Percentiles rank a stretch among this genome's conserved stretches.
phyloP scores from a whole-genome alignment of 2,113 vertebrate genomes.

The Fregata magnificens region DNA sequence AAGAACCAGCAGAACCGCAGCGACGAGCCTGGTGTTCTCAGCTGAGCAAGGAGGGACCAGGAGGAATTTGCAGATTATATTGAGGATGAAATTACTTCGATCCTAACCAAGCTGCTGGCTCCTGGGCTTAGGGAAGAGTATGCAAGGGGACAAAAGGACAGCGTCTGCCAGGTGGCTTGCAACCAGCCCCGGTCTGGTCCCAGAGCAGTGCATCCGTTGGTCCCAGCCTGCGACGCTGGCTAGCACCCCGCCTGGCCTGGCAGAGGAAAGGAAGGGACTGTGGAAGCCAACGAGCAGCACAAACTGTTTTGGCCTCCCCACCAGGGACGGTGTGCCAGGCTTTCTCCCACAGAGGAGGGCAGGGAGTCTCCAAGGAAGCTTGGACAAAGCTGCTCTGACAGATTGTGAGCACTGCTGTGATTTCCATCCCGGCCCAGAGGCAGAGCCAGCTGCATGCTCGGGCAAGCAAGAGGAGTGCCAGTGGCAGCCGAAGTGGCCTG shows the following conservation, averaged over 20 bases:
- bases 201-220: rapidly evolving
- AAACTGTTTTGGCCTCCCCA: background rate
- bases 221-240: rapidly evolving
- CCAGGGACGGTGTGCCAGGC: rapidly evolving
- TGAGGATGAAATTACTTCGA: background rate
- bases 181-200: background rate
- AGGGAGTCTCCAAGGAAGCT: background rate
- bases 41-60: background rate
- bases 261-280: background rate
- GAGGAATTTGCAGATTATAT: background rate
- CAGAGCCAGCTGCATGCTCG: background rate
- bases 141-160: background rate
- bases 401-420: rapidly evolving
- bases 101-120: background rate
- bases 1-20: background rate
- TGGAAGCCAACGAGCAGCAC: rapidly evolving
- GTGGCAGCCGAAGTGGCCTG: background rate
- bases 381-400: background rate
- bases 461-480: background rate
- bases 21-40: background rate
- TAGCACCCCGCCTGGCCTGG: background rate
- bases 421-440: background rate
- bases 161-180: background rate
- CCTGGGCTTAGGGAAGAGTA: background rate
- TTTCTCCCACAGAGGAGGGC: background rate